Percentiles rank a stretch among this genome's conserved stretches.
These are phyloP conservation scores for Lysandra bellargus DNA, from an alignment of 2,888 invertebrate species.

Conservation along the genomic window DNA sequence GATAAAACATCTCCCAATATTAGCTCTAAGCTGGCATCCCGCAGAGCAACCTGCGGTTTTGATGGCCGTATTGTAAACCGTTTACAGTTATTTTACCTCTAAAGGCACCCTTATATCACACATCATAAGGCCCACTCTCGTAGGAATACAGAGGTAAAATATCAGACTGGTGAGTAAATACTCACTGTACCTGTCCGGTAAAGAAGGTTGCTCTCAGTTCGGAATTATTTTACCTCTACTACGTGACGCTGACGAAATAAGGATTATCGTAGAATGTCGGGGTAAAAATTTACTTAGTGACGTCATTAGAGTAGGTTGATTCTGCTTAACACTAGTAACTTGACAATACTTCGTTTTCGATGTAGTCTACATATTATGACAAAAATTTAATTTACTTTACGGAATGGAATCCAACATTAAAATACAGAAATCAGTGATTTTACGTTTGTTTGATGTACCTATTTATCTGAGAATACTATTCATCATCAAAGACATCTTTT, in stretches of 20 bases:
- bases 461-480: too few relatives aligned
- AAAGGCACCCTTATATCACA: neutral
- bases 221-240: neutral
- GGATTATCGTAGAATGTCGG: neutral
- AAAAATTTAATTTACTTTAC: too few relatives aligned
- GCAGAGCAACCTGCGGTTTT: conserved; percentile 46
- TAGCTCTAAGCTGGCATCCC: conserved; percentile 41
- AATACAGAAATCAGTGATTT: too few relatives aligned
- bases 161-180: neutral
- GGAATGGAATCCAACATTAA: too few relatives aligned
- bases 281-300: too few relatives aligned
- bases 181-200: neutral
- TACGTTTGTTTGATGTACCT: too few relatives aligned
- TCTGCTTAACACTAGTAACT: too few relatives aligned
- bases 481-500: too few relatives aligned
- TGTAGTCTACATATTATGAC: too few relatives aligned
- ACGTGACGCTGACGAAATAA: neutral
- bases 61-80: conserved; percentile 46
- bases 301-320: too few relatives aligned
- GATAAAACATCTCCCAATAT: conserved; percentile 36
- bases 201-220: neutral
- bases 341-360: too few relatives aligned
- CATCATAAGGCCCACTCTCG: neutral
- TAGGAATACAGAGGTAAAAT: neutral
- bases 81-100: neutral